Evolutionary conservation across 2,113 vertebrate genomes (phyloP), one percentile per base, ranked within the genome.

Genomic region (Ivindomyrus marchei): DNA sequence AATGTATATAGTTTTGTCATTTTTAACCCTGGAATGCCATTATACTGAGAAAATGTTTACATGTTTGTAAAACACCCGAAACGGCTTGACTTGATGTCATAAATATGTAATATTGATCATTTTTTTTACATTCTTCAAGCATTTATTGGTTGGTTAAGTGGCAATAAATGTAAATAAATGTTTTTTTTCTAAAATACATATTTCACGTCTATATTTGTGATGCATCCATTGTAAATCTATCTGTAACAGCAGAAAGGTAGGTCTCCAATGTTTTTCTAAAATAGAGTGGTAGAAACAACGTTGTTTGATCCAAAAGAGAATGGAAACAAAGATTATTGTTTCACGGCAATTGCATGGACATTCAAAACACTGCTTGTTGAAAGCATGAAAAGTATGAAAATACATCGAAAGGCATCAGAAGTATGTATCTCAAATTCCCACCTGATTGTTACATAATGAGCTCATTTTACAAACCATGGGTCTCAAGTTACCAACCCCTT

Each of bases 61-160:
- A 53, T 53, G n/a, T 39, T 31, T 87, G n/a, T 56, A 21, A 87
- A n/a, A 53, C 50, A 53, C 31, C 21, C 27, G 0, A 87, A 53
- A 87, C 3, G 9, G 11, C 49, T 31, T 11, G 27, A 52, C n/a
- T 53, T 46, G 21, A 47, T 36, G 45, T 80, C 36, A 39, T 80
- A 42, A 42, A 77, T 77, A 42, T 77, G 83, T 10, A 3, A 87
- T 53, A 36, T 52, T 50, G 10, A 45, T 6, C 7, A 36, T 42
- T 36, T 86, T n/a, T 86, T 27, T 53, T 50, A 52, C 85, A 31
- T 50, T 50, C 45, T 83, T 85, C 83, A 85, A 85, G 7, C 83
- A 85, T 85, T 85, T 85, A 45, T 85, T 85, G 83, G 36, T 80
- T 70, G 74, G 74, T 80, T 42, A 42, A 80, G 74, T 80, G 31